Evolutionary conservation across 1,140 invertebrate genomes (phyloP).

Genomic region (Eubasilissa regina): DNA sequence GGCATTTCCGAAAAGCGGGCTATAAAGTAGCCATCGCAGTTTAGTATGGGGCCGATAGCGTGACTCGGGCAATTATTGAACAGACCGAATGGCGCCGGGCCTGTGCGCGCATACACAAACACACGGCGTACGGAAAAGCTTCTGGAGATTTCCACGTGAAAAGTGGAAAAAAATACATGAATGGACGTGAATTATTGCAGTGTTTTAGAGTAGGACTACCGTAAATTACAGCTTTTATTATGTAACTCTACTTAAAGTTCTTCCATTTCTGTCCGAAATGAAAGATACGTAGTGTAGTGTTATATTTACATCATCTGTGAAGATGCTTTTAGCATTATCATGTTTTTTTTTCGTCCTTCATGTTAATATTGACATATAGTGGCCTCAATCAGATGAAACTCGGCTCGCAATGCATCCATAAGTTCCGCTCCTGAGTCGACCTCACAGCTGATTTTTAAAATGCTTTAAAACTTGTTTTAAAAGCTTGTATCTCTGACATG

Average conservation of each 20-base stretch:
- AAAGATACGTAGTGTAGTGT: too few relatives aligned
- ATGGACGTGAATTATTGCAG: conserved; percentile 9
- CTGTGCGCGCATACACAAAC: conserved; percentile 1
- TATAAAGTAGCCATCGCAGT: not conserved
- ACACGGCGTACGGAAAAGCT: not conserved
- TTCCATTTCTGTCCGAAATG: not conserved
- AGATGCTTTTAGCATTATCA: too few relatives aligned
- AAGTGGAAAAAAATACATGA: not conserved
- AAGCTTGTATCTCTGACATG: too few relatives aligned
- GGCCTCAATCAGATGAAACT: too few relatives aligned
- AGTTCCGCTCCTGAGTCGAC: too few relatives aligned
- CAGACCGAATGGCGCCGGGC: conserved; percentile 32
- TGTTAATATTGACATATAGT: too few relatives aligned
- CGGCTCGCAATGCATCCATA: too few relatives aligned
- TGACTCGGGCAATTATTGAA: conserved; percentile 35
- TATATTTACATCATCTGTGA: too few relatives aligned
- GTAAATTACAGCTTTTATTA: conserved; percentile 15
- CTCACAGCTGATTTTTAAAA: too few relatives aligned
- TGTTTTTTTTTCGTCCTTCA: too few relatives aligned
- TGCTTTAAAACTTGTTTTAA: too few relatives aligned
- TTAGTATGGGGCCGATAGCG: conserved; percentile 14
- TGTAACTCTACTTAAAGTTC: not conserved
- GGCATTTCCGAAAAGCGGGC: not conserved
- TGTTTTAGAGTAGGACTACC: not conserved
- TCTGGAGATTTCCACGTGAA: not conserved